Base-by-base conservation (phyloP, 1,140 invertebrate genomes). In the Drosophila elegans region DNA sequence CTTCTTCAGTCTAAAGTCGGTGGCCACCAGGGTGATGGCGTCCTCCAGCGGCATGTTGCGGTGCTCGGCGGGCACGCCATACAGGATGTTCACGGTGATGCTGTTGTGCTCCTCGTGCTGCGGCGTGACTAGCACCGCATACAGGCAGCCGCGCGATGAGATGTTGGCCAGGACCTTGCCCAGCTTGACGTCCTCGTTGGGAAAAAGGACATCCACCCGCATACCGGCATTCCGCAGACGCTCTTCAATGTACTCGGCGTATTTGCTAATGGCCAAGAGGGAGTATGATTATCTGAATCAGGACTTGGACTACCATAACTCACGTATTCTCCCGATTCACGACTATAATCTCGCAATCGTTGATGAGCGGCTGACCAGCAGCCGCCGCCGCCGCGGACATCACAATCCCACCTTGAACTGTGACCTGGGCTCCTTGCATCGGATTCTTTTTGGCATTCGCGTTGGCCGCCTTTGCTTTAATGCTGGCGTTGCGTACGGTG, bases 11-110 rank as follows among this genome's bases (percentile, higher is more conserved):
- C 95, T 95, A 93, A 97, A 98, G 92, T 97, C 97, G 16, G 95
- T 94, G 21, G 94, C 94, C 36, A 98, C 94, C 42, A 98, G 93
- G 63, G 94, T 94, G 59, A 98, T 94, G 2, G 97, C 97, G 93
- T 98, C 97, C 55, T 98, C 97, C n/a, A 98, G 83, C 0, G 97
- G 97, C 97, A 98, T 98, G 93, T 99, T 98, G 73, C 97, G 95
- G 90, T 98, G 97, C 91, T 98, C 98, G 96, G 93, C 74, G 73
- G 97, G 97, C 80, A 96, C 93, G 13, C 97, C 97, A 93, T 98
- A 96, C 16, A 99, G 93, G 71, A 99, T 97, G 81, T 98, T 98
- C 2, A 99, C 93, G 13, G 97, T 99, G 32, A 99, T 93, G 61
- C 97, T 98, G 78, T 95, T 94, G 77, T 97, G 95, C 78, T 96